Percentiles rank a stretch among this genome's conserved stretches.
These are phyloP conservation scores for Mactromeris polynyma DNA, from an alignment of 2,888 invertebrate species.

Conservation along the genomic window DNA sequence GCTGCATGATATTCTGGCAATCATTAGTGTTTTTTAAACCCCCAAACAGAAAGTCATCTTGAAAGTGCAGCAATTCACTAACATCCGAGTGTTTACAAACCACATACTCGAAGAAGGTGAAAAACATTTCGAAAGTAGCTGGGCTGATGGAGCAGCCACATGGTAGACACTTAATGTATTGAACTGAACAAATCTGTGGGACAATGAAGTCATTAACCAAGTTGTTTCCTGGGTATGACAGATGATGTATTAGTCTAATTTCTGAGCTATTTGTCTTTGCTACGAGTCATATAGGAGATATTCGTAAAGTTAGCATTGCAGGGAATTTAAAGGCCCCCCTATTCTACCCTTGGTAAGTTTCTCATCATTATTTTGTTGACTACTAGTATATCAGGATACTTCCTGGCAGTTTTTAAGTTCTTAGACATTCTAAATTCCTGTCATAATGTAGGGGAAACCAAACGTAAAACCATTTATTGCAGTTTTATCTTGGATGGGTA, in stretches of 20 bases:
- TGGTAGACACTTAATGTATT: conserved; percentile 16
- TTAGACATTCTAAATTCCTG: not conserved
- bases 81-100: not conserved
- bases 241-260: conserved; percentile 51
- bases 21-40: conserved; percentile 6
- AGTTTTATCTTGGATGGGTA: not conserved
- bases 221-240: conserved; percentile 41
- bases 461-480: conserved; percentile 13
- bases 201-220: conserved; percentile 52
- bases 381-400: too few relatives aligned
- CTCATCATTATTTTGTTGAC: conserved; percentile 30
- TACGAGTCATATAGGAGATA: conserved; percentile 34
- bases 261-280: not conserved
- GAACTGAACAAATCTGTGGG: conserved; percentile 13
- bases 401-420: too few relatives aligned
- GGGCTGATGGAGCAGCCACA: conserved; percentile 23
- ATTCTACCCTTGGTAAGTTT: conserved; percentile 45
- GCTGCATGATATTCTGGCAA: not conserved
- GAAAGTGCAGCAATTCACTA: conserved; percentile 32
- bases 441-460: conserved; percentile 40
- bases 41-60: conserved; percentile 50
- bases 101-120: not conserved
- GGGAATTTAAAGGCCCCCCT: conserved; percentile 26
- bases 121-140: conserved; percentile 21
- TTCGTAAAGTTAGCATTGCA: conserved; percentile 16